Conservation (phyloP, 1,140 invertebrate species). For the Panulirus ornatus region DNA sequence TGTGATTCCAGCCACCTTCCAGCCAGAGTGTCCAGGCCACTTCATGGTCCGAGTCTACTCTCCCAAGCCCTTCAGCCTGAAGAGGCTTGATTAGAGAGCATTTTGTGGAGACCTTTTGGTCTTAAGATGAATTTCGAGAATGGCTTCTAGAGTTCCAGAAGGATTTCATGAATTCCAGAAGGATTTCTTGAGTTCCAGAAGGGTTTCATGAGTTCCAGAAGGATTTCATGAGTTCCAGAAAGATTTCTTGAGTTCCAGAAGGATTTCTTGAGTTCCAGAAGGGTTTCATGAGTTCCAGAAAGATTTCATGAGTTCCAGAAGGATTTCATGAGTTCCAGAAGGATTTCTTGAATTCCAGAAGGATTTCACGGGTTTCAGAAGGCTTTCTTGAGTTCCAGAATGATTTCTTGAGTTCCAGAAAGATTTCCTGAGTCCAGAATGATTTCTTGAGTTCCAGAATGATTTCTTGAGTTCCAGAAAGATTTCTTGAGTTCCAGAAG, state of each 20-base stretch:
- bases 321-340: no score
- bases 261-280: not conserved
- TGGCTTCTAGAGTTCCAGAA: not conserved
- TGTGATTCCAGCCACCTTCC: slow-evolving; percentile 83
- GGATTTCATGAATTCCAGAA: not conserved
- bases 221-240: not conserved
- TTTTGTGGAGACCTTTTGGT: not conserved
- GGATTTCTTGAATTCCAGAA: no score
- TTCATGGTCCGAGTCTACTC: slow-evolving; percentile 82
- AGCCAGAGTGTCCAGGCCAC: slow-evolving; percentile 80
- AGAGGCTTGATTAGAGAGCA: not conserved
- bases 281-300: not conserved
- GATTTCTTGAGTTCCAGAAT: no score
- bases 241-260: not conserved
- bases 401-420: no score
- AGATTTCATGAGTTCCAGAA: no score
- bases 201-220: not conserved
- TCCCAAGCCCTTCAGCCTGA: slow-evolving; percentile 76
- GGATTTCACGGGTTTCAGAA: no score
- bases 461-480: no score
- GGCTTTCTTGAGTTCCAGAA: no score
- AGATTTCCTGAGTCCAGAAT: no score
- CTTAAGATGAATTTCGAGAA: not conserved
- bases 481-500: no score
- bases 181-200: not conserved